Conservation (phyloP, 2,888 invertebrate species). For the Acanthacorydalis orientalis region DNA sequence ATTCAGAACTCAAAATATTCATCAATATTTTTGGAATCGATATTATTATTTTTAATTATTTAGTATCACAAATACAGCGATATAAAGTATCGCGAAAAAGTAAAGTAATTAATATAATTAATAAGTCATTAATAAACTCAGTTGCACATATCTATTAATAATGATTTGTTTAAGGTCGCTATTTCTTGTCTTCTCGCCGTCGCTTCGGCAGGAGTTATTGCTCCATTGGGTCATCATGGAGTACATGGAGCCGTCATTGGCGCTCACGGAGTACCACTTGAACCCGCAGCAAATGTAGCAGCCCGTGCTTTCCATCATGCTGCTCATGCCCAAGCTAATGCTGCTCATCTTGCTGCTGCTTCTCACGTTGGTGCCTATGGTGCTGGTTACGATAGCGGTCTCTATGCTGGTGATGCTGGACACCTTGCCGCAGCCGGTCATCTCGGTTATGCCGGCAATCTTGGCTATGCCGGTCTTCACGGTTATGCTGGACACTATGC, state of each 20-base stretch:
- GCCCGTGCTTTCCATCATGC: constrained; percentile 1
- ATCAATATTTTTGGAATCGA: too few species aligned
- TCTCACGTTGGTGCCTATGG: background rate
- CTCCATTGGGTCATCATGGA: constrained; percentile 9
- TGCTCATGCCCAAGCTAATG: background rate
- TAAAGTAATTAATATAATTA: too few species aligned
- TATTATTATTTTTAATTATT: too few species aligned
- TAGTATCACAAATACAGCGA: too few species aligned
- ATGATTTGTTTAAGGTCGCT: constrained; percentile 3
- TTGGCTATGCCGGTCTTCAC: background rate
- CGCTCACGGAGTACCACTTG: constrained; percentile 4
- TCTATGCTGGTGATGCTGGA: background rate
- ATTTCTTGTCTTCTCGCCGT: constrained; percentile 9
- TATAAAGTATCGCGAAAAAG: too few species aligned
- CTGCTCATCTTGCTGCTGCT: background rate
- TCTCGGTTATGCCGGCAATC: background rate
- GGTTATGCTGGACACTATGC: background rate
- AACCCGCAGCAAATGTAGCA: constrained; percentile 3
- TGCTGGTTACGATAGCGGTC: constrained; percentile 2
- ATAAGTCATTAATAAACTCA: too few species aligned
- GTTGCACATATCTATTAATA: too few species aligned
- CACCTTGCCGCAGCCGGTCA: background rate
- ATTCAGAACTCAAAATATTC: too few species aligned
- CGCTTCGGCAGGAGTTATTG: constrained; percentile 7
- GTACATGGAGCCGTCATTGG: constrained; percentile 4